Conservation (phyloP, 2,113 vertebrate species). For the Drymodes brunneopygia region DNA sequence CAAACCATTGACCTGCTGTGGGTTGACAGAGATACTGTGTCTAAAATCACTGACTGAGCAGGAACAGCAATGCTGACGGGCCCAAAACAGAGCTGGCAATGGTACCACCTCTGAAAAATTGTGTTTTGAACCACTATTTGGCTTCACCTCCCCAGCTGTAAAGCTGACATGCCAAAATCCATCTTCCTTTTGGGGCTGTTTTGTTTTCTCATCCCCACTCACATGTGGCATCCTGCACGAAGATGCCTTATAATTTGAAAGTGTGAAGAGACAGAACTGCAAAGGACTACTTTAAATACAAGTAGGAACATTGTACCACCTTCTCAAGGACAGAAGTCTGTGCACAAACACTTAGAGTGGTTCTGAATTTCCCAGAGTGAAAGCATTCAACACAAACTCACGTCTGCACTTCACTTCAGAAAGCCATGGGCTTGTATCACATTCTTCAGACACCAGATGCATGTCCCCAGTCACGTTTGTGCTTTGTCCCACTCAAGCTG, state of each 20-base stretch:
- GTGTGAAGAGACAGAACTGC: background rate
- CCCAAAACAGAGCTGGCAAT: background rate
- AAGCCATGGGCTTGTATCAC: background rate
- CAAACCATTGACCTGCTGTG: background rate
- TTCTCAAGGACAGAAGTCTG: background rate
- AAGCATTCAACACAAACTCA: background rate
- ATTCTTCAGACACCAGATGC: background rate
- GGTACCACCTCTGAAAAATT: background rate
- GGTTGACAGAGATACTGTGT: background rate
- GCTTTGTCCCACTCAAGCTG: background rate
- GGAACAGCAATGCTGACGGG: background rate
- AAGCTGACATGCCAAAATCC: background rate
- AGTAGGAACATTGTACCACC: background rate
- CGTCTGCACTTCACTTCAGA: background rate
- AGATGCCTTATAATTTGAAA: background rate
- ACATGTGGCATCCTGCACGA: background rate
- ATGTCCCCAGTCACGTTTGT: background rate
- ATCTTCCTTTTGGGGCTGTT: background rate
- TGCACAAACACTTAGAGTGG: background rate
- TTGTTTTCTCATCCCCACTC: background rate
- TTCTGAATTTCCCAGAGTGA: background rate
- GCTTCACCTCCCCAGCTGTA: background rate
- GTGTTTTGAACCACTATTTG: background rate
- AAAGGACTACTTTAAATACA: background rate
- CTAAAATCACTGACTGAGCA: background rate